phyloP scores from a whole-genome alignment of 1,140 invertebrate genomes.

The Eciton burchellii region DNA sequence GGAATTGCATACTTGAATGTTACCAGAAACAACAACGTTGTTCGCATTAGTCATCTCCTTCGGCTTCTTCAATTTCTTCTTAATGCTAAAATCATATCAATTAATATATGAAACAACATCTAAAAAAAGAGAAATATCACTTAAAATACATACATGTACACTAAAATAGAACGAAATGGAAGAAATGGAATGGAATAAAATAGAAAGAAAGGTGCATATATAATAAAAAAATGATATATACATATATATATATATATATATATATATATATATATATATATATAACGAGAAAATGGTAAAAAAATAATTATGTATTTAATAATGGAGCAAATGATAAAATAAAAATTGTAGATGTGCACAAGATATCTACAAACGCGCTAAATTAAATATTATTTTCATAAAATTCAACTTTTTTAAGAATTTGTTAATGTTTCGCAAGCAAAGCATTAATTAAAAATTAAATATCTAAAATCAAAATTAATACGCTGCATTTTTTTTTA shows the following conservation, averaged over 20 bases:
- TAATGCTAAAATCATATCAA: constrained; percentile 76
- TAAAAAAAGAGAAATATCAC: neutral
- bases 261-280: too few relatives aligned
- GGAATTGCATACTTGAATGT: constrained; percentile 48
- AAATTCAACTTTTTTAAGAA: constrained; percentile 56
- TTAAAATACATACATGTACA: constrained; percentile 18
- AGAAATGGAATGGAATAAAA: too few relatives aligned
- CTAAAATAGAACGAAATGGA: constrained; percentile 28
- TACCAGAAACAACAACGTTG: constrained; percentile 47
- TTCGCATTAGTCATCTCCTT: constrained; percentile 71
- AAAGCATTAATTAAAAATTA: constrained; percentile 41
- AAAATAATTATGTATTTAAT: constrained; percentile 2
- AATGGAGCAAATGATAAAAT: constrained; percentile 15
- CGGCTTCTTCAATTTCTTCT: constrained; percentile 78
- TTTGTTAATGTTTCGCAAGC: constrained; percentile 61
- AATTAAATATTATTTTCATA: constrained; percentile 42
- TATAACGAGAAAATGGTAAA: neutral
- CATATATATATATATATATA: too few relatives aligned
- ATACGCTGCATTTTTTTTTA: constrained; percentile 78
- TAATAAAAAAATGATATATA: constrained; percentile 22
- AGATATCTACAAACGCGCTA: constrained; percentile 54
- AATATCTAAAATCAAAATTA: constrained; percentile 59
- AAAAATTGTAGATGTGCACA: neutral
- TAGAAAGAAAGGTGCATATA: constrained; percentile 16
- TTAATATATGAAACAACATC: neutral